phyloP scores from a whole-genome alignment of 2,888 invertebrate genomes.

The Eristalis arbustorum region DNA sequence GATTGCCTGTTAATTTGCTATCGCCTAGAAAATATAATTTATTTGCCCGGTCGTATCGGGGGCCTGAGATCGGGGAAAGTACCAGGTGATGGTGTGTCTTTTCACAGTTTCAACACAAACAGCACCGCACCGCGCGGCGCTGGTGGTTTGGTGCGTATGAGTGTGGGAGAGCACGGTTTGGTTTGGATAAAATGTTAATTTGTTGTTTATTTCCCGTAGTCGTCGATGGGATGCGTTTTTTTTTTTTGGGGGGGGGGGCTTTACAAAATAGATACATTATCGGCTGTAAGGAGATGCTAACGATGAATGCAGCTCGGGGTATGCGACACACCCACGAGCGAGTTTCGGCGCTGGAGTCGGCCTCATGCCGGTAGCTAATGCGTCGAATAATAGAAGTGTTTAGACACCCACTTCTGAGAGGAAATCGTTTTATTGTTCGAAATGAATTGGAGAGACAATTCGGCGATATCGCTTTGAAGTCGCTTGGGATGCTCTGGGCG shows the following conservation, averaged over 20 bases:
- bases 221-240: background rate
- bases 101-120: slow-evolving; percentile 17
- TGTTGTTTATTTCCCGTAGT: background rate
- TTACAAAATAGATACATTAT: slow-evolving; percentile 46
- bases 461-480: slow-evolving; percentile 12
- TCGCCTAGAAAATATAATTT: slow-evolving; percentile 12
- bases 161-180: slow-evolving; percentile 7
- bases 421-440: slow-evolving; percentile 21
- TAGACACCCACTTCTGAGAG: slow-evolving; percentile 15
- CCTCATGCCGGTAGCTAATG: slow-evolving; percentile 49
- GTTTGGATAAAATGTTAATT: slow-evolving; percentile 30
- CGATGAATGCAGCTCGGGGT: slow-evolving; percentile 20
- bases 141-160: background rate
- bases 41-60: background rate
- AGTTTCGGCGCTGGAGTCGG: background rate
- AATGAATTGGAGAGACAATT: slow-evolving; percentile 25
- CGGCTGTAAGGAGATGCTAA: slow-evolving; percentile 28
- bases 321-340: slow-evolving; percentile 30
- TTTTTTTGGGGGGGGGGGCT: too few species aligned
- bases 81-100: slow-evolving; percentile 15
- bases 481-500: background rate
- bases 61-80: slow-evolving; percentile 22
- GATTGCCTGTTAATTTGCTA: background rate
- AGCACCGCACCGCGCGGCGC: background rate
- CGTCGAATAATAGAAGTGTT: slow-evolving; percentile 34